Percentiles rank a stretch among this genome's conserved stretches.
phyloP scores from a whole-genome alignment of 2,113 vertebrate genomes.

The Ursus arctos region DNA sequence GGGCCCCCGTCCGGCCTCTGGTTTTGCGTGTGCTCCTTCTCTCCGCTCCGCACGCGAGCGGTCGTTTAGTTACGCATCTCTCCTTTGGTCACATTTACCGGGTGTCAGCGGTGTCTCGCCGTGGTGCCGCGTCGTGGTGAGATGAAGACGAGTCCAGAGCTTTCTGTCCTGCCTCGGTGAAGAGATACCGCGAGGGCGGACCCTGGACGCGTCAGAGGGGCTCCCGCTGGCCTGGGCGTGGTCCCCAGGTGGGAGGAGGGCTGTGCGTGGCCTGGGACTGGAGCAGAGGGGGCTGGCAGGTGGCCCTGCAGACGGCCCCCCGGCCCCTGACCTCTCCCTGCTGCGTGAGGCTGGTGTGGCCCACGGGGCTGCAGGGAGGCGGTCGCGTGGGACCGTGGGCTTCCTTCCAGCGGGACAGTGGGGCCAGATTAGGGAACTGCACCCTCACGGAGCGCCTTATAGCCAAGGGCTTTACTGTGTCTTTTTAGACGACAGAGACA shows the following conservation, averaged over 20 bases:
- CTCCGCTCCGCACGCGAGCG: neutral
- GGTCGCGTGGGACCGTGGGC: fast-evolving
- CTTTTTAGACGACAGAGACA: neutral
- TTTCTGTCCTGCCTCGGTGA: neutral
- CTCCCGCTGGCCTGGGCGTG: fast-evolving
- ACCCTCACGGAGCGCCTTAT: fast-evolving
- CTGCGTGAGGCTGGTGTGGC: fast-evolving
- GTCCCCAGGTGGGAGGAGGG: neutral
- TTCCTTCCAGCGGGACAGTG: fast-evolving
- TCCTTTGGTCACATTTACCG: neutral
- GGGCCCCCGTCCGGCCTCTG: neutral
- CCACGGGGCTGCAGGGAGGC: neutral
- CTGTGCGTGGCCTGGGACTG: neutral
- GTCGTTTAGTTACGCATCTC: neutral
- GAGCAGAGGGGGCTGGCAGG: no score
- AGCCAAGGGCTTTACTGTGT: fast-evolving
- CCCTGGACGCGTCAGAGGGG: neutral
- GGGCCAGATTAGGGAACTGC: neutral
- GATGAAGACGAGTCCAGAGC: neutral
- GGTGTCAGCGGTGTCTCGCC: fast-evolving
- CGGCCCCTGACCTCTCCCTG: neutral
- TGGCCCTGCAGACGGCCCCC: neutral
- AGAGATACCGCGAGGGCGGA: fast-evolving
- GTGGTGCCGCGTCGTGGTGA: fast-evolving
- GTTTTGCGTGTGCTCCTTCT: neutral